phyloP scores from a whole-genome alignment of 2,113 vertebrate species.

The Gavialis gangeticus region DNA sequence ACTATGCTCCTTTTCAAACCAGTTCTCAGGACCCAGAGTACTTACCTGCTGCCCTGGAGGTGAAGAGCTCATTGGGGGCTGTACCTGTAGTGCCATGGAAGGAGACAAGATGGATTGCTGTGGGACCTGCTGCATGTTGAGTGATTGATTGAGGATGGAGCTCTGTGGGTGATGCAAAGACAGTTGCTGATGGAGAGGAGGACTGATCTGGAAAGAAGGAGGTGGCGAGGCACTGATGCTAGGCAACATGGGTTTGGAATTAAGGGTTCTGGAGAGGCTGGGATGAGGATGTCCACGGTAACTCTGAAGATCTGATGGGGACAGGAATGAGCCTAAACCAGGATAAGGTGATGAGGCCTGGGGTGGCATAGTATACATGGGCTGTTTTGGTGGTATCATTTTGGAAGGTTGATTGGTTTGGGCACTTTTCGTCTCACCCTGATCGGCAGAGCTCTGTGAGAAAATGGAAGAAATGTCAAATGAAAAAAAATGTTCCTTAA shows the following conservation, averaged over 20 bases:
- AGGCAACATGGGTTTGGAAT: slow-evolving; percentile 93
- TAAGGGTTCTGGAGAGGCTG: slow-evolving; percentile 88
- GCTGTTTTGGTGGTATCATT: slow-evolving; percentile 92
- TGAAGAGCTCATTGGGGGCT: slow-evolving; percentile 90
- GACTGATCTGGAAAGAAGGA: slow-evolving; percentile 95
- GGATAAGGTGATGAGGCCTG: slow-evolving; percentile 92
- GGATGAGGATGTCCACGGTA: slow-evolving; percentile 91
- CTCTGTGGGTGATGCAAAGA: slow-evolving; percentile 90
- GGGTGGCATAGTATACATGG: slow-evolving; percentile 91
- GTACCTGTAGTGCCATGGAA: slow-evolving; percentile 96
- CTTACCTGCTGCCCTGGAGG: slow-evolving; percentile 96
- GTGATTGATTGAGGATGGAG: slow-evolving; percentile 92
- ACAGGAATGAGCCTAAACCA: slow-evolving; percentile 91
- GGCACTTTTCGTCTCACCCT: slow-evolving; percentile 87
- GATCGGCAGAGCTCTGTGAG: slow-evolving; percentile 91
- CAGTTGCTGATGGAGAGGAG: slow-evolving; percentile 95
- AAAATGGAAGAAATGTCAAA: background rate
- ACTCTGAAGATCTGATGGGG: slow-evolving; percentile 93
- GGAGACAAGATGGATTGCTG: slow-evolving; percentile 95
- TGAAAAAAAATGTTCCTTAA: background rate
- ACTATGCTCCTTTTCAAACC: background rate
- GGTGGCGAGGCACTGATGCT: slow-evolving; percentile 95
- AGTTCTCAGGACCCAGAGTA: background rate
- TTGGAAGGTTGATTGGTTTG: slow-evolving; percentile 90
- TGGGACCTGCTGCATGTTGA: slow-evolving; percentile 96